Base-by-base conservation (phyloP, 2,797 vertebrate species). In the Tragelaphus eurycerus region DNA sequence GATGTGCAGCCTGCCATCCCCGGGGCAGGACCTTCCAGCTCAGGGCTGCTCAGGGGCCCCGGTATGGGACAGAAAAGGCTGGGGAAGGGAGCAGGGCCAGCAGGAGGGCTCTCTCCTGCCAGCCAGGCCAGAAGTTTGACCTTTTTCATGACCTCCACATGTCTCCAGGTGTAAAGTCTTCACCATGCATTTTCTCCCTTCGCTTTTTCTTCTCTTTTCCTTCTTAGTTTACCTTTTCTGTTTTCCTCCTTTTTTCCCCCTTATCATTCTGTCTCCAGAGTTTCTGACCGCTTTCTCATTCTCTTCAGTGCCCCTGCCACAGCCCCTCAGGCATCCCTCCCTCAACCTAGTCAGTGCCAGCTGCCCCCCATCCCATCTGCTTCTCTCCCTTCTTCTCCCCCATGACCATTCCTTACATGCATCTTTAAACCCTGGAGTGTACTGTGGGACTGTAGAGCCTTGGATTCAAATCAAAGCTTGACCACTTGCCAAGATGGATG, bases 101-200 rank as follows among this genome's bases (percentile, higher is more conserved):
- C 46, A 85, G 74, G 16, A 31, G 31, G 71, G 10, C n/a, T 5
- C 48, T 43, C 25, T 27, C 31, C 48, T 21, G 0, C 15, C 27
- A 74, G 7, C n/a, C 38, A 64, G n/a, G 29, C 27, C 31, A 9
- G 14, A 19, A 29, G 50, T 43, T 34, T 74, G 46, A 6, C 23
- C 21, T 46, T 78, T 29, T 38, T 29, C 38, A 4, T 0, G 1
- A 9, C 17, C n/a, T 27, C 14, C 10, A 2, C 71, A 0, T 7
- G 50, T 34, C 31, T 46, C 19, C 19, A 46, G n/a, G 14, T 46
- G 14, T 48, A 31, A 46, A 15, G 21, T 7, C 46, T 43, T 86
- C 16, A 11, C 60, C 11, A 0, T 27, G 7, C 16, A 4, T 9
- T 46, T 19, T 95, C 86, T 94, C 29, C 19, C 2, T 79, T 34